Evolutionary conservation across 2,888 invertebrate species (phyloP), one percentile per base, ranked within the genome.

Genomic region (Aporophyla lueneburgensis): DNA sequence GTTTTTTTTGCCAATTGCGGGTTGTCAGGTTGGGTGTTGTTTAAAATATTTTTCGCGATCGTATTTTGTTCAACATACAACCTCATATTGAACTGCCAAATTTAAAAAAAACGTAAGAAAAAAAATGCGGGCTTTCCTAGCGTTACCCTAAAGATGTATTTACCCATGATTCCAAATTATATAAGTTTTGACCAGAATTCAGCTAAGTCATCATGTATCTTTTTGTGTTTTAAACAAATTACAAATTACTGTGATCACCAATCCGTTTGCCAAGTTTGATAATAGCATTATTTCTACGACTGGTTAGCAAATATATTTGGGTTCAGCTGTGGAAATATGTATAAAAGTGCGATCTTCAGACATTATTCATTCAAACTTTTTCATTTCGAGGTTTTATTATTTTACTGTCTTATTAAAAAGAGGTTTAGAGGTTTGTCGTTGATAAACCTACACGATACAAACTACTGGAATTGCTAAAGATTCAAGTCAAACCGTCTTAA

Each of bases 221-320:
- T 19, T 54, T 14, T 24, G 74, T 33, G 21, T 33, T 12, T 27
- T 24, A n/a, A 27, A 69, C 5, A n/a, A 59, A 12, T 7, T 16
- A 49, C 10, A 43, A 43, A 43, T 21, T 19, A 21, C 16, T 53
- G 16, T 24, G 16, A 12, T 40, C 21, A 24, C 53, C 16, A 16
- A 53, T 76, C 27, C 7, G 27, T 76, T 76, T 66, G 51, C 24
- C 43, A 76, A 49, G 56, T 43, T 56, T 27, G 10, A 14, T 24
- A 40, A 19, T 12, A n/a, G 10, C n/a, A n/a, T 27, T 49, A 3
- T 46, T 53, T 0, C 5, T 43, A 21, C 16, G 10, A 33, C 19
- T 21, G 1, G 5, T 49, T 19, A 10, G 24, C 7, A 67, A 21
- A 51, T 5, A 61, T 21, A 7, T 65, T 10, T 51, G 24, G 5